A percentile compares a stretch with the other conserved stretches of the same genome.
These are phyloP conservation scores for Mustela lutreola DNA, from an alignment of 2,113 vertebrate species.

Conservation along the genomic window DNA sequence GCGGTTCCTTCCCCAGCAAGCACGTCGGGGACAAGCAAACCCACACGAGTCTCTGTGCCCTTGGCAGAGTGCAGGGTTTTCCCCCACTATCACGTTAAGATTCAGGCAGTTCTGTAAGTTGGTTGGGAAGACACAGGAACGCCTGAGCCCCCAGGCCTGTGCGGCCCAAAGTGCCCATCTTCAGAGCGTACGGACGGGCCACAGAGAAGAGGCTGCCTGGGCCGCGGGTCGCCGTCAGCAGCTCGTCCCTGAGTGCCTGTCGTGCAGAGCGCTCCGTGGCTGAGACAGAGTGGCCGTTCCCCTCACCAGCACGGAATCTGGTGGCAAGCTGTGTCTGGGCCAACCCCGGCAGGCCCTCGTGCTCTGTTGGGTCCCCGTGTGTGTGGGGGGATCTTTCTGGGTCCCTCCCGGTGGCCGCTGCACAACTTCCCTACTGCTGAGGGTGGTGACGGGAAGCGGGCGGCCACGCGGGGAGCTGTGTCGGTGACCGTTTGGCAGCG, in stretches of 20 bases:
- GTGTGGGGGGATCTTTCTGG: background rate
- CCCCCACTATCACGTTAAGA: background rate
- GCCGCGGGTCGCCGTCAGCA: too few species aligned
- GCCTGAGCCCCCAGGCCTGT: background rate
- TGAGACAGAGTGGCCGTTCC: fast-evolving
- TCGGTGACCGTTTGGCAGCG: fast-evolving
- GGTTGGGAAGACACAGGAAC: background rate
- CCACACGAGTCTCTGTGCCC: background rate
- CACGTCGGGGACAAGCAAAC: background rate
- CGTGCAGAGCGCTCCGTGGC: fast-evolving
- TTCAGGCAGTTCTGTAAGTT: background rate
- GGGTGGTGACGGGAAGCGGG: background rate
- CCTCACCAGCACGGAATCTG: fast-evolving
- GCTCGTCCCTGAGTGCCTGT: fast-evolving
- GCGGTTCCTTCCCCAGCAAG: fast-evolving
- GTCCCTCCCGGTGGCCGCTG: background rate
- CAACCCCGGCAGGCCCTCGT: fast-evolving
- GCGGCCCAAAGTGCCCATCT: too few species aligned
- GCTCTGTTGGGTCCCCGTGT: fast-evolving
- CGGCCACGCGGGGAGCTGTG: fast-evolving
- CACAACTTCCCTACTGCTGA: background rate
- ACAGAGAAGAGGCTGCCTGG: fast-evolving
- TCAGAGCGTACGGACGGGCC: fast-evolving
- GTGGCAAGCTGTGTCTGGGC: too few species aligned
- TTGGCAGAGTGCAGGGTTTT: background rate